These are phyloP conservation scores for Protonemura montana DNA, from an alignment of 2,888 invertebrate genomes.

Conservation along the genomic window DNA sequence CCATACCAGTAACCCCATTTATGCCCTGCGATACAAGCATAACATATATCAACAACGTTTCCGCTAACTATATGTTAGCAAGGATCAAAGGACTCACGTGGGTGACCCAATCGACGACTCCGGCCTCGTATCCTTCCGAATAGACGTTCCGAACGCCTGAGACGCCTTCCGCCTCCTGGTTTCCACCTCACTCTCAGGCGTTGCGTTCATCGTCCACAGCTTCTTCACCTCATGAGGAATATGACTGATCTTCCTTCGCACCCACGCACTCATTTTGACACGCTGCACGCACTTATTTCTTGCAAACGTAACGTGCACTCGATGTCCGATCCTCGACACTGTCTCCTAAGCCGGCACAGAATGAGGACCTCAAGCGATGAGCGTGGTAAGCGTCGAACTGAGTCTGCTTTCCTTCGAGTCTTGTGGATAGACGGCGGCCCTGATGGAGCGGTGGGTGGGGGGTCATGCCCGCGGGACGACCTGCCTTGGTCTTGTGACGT, in stretches of 20 bases:
- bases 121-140: conserved; percentile 13
- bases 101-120: conserved; percentile 16
- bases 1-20: too few relatives aligned
- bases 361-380: not conserved
- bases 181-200: not conserved
- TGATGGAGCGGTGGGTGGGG: not conserved
- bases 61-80: too few relatives aligned
- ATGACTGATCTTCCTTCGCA: conserved; percentile 23
- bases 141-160: not conserved
- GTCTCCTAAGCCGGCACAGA: not conserved
- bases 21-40: too few relatives aligned
- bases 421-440: not conserved
- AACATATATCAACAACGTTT: too few relatives aligned
- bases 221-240: conserved; percentile 24
- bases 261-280: conserved; percentile 35
- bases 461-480: too few relatives aligned
- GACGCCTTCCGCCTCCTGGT: conserved; percentile 20
- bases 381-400: not conserved
- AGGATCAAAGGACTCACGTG: conserved; percentile 15
- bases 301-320: not conserved
- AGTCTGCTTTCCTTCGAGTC: not conserved
- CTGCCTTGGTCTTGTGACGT: too few relatives aligned
- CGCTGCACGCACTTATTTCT: not conserved
- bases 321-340: not conserved
- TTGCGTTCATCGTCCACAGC: conserved; percentile 2